A percentile compares a stretch with the other conserved stretches of the same genome.
phyloP scores from a whole-genome alignment of 2,113 vertebrate species.

The Dromas ardeola region DNA sequence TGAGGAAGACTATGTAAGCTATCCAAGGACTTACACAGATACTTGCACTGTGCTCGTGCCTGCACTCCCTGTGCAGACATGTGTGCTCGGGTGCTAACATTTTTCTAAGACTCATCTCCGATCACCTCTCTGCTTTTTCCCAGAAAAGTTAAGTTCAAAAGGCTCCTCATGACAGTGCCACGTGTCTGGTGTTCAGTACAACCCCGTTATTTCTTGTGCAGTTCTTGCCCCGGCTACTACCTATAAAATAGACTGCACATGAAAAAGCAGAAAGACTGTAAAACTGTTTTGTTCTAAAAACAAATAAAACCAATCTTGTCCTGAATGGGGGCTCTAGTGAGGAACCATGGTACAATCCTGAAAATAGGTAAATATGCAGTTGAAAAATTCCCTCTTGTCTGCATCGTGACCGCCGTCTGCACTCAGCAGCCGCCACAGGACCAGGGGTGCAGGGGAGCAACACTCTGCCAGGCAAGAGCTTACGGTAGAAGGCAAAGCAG shows the following conservation, averaged over 20 bases:
- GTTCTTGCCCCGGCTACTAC: neutral
- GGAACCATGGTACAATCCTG: neutral
- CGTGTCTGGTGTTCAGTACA: neutral
- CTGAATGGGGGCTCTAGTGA: fast-evolving
- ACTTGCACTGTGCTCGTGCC: no score
- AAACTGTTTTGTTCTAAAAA: neutral
- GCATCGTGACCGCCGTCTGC: neutral
- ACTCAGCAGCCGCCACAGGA: neutral
- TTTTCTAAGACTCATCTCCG: neutral
- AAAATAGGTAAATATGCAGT: neutral
- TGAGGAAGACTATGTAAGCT: neutral
- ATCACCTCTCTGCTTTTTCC: neutral
- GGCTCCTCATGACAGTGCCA: neutral
- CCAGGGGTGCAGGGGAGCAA: neutral
- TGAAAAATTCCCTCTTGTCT: neutral
- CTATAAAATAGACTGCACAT: neutral
- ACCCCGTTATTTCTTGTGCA: neutral
- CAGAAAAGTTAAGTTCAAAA: neutral
- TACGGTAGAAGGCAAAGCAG: neutral
- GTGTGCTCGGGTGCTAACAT: fast-evolving
- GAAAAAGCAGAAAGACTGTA: neutral
- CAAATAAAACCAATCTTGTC: neutral
- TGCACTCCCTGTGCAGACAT: neutral
- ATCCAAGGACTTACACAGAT: neutral
- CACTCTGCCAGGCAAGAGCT: neutral